Evolutionary conservation across 2,113 vertebrate species (phyloP), one percentile per base, ranked within the genome.

Genomic region (Oceanodroma tethys): DNA sequence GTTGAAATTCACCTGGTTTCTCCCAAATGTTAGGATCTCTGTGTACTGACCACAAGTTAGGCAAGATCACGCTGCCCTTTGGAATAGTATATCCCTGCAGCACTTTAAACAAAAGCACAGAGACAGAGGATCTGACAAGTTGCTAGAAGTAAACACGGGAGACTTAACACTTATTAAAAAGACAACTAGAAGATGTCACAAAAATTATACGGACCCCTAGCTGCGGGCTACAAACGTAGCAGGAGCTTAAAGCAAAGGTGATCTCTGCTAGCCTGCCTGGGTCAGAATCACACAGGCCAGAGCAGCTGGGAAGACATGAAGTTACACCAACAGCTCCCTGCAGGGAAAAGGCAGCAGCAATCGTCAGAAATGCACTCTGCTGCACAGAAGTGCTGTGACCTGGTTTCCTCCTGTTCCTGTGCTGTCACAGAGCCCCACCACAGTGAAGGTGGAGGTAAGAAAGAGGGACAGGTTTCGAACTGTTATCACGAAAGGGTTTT

Each of bases 1-100:
- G 99, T 6, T 97, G 98, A 95, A 99, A 99, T 66, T 97, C 97
- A 91, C 99, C 98, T 25, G 99, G 99, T 62, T 99, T 98, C 27
- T 99, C 99, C 99, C 99, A 99, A 50, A 99, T 94, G 23, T 98
- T 96, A 34, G 99, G 98, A 96, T 99, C 99, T 98, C 99, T 98
- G 82, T 99, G 99, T 59, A 99, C 98, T 5, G 99, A 99, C 99
- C 99, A 99, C 83, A 99, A 91, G 97, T 99, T 99, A 92, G 99
- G 98, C 47, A 99, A 43, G 16, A 99, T 97, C 60, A 99, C 86
- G 1, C 99, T 99, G 70, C 99, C 99, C 87, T 99, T 99, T 18
- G 99, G 99, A 97, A 99, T 99, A n/a, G 97, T 99, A 70, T 98
- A 99, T 25, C 99, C 99, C 92, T 98, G 98, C 60, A 99, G 99